Percentiles rank a stretch among this genome's conserved stretches.
These are phyloP conservation scores for Glyptemys insculpta DNA, from an alignment of 2,797 vertebrate species.

Conservation along the genomic window DNA sequence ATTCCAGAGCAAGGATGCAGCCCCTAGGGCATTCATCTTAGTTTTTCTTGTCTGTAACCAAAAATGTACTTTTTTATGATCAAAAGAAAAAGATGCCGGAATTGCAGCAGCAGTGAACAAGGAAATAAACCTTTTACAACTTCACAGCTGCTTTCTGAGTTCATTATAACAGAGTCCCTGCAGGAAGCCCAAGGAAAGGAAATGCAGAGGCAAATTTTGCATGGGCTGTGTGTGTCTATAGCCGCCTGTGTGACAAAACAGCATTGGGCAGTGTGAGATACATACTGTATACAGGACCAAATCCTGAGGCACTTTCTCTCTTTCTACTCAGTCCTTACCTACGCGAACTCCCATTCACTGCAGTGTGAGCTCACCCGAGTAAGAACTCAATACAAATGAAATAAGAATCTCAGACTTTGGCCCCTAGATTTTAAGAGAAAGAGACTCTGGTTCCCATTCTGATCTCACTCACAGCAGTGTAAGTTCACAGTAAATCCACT, in stretches of 20 bases:
- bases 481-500: rapidly evolving
- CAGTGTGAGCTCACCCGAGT: neutral
- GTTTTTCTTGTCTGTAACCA: neutral
- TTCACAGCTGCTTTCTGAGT: neutral
- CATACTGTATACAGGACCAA: neutral
- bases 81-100: neutral
- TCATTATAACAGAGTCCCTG: neutral
- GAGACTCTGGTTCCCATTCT: rapidly evolving
- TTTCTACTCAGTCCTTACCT: neutral
- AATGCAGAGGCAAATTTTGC: rapidly evolving
- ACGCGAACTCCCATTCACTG: neutral
- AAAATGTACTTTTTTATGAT: neutral
- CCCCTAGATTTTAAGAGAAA: rapidly evolving
- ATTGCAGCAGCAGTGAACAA: neutral
- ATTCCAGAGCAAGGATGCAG: neutral
- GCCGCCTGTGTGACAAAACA: neutral
- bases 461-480: neutral
- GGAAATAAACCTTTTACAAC: constrained; percentile 35
- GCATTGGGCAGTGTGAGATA: rapidly evolving
- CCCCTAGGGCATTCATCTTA: neutral
- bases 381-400: too few species aligned
- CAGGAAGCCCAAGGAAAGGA: neutral
- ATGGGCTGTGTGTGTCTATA: rapidly evolving
- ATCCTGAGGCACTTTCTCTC: neutral
- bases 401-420: neutral